Base-by-base conservation (phyloP, 2,888 invertebrate species). In the Callimorpha dominula region DNA sequence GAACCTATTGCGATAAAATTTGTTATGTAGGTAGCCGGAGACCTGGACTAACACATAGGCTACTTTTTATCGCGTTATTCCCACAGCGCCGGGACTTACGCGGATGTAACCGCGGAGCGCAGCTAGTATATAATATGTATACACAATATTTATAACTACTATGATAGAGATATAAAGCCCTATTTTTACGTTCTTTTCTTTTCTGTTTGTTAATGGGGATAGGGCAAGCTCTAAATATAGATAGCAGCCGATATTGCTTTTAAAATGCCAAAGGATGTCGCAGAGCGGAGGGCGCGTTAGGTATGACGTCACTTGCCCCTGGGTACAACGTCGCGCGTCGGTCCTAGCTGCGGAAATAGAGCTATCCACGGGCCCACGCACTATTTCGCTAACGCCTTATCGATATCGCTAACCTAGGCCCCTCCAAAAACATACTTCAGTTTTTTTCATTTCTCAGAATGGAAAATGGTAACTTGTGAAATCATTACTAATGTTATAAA, bases 261-360 rank as follows among this genome's bases (percentile, higher is more conserved):
- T 72, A 42, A 78, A 80, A 81, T 75, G 81, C 63, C 78, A 78
- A 80, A 81, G 76, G 81, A 76, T 75, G 71, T 72, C 66, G 73
- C 60, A 65, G 65, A 63, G 31, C 46, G 60, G 73, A 72, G 77
- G 80, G 83, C 76, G 73, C 73, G 73, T 73, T 72, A 68, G 60
- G 65, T 67, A 75, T 81, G 81, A 85, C 84, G 85, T 85, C 85
- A 85, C 63, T 46, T 77, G 60, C 68, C 81, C 67, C 77, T 73
- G 74, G 67, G 80, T 84, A 81, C 85, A 83, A 84, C 79, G 77
- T 62, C 71, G 74, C 43, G 43, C 43, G 43, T 4, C 43, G 0
- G 67, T 83, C 72, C 79, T 84, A 82, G 83, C 83, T 86, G 87
- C 87, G 87, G 85, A 88, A 87, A 88, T 87, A 87, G 87, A 87